Conservation (phyloP, 2,888 invertebrate species). For the Cactoblastis cactorum region DNA sequence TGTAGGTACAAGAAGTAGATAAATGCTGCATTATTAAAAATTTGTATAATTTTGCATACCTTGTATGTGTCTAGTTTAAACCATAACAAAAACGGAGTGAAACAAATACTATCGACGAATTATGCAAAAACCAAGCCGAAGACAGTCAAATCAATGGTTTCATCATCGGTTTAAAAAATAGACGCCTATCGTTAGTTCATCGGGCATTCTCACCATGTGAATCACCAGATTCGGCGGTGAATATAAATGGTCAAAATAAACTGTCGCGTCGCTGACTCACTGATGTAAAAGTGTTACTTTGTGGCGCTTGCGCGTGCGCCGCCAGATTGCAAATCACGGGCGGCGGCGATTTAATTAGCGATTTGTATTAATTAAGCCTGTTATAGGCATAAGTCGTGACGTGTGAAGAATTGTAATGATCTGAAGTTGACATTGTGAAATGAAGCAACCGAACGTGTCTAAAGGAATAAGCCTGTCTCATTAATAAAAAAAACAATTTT, state of each 20-base stretch:
- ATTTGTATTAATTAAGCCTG: not conserved
- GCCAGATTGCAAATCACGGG: conserved; percentile 13
- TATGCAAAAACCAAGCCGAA: not conserved
- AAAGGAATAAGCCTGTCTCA: no score
- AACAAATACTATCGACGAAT: no score
- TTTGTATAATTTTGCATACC: no score
- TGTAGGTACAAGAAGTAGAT: no score
- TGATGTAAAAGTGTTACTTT: conserved; percentile 31
- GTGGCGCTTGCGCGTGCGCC: conserved; percentile 19
- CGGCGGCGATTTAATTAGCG: conserved; percentile 12
- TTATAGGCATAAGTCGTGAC: not conserved
- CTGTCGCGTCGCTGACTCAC: conserved; percentile 47
- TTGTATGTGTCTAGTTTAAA: no score
- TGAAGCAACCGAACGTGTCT: not conserved
- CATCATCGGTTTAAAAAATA: conserved; percentile 4
- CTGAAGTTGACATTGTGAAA: not conserved
- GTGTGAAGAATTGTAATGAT: not conserved
- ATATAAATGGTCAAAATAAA: conserved; percentile 59
- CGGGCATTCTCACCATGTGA: conserved; percentile 47
- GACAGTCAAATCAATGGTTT: not conserved
- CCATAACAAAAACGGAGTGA: no score
- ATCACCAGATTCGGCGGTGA: conserved; percentile 54
- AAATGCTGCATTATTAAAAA: no score
- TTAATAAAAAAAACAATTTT: not conserved
- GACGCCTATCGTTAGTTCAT: conserved; percentile 17